Evolutionary conservation across 2,888 invertebrate species (phyloP).

Genomic region (Pycnomerus fuliginosus): DNA sequence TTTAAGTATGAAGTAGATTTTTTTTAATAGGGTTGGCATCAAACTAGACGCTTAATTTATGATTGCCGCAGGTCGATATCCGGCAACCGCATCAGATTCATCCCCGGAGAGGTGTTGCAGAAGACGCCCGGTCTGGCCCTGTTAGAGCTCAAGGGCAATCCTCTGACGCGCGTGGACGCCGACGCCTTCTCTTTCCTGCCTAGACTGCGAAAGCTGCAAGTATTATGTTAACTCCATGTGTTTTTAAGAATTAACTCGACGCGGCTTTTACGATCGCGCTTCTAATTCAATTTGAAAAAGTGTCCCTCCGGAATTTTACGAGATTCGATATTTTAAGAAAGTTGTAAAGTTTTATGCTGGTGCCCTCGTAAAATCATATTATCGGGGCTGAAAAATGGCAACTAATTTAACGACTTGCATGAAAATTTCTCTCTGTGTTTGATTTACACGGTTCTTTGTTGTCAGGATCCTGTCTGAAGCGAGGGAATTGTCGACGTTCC

Average conservation of each 20-base stretch:
- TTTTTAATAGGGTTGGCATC: too few relatives aligned
- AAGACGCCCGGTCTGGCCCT: constrained; percentile 68
- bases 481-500: constrained; percentile 75
- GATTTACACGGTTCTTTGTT: constrained; percentile 25
- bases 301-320: constrained; percentile 12
- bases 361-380: constrained; percentile 15
- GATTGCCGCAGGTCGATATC: constrained; percentile 69
- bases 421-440: too few relatives aligned
- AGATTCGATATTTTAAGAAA: constrained; percentile 9
- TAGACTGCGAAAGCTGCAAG: constrained; percentile 78
- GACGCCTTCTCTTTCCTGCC: constrained; percentile 75
- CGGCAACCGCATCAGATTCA: constrained; percentile 76
- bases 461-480: constrained; percentile 84
- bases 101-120: constrained; percentile 70
- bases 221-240: constrained; percentile 53
- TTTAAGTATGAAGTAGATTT: too few relatives aligned
- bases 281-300: constrained; percentile 12
- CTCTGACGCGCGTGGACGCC: constrained; percentile 67
- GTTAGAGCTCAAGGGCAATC: constrained; percentile 83
- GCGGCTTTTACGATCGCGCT: constrained; percentile 8
- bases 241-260: too few relatives aligned
- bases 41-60: constrained; percentile 14
- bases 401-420: not conserved
- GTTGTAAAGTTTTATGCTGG: constrained; percentile 9
- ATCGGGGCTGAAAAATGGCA: constrained; percentile 9